Evolutionary conservation across 2,888 invertebrate species (phyloP).

Genomic region (Endomychus coccineus): DNA sequence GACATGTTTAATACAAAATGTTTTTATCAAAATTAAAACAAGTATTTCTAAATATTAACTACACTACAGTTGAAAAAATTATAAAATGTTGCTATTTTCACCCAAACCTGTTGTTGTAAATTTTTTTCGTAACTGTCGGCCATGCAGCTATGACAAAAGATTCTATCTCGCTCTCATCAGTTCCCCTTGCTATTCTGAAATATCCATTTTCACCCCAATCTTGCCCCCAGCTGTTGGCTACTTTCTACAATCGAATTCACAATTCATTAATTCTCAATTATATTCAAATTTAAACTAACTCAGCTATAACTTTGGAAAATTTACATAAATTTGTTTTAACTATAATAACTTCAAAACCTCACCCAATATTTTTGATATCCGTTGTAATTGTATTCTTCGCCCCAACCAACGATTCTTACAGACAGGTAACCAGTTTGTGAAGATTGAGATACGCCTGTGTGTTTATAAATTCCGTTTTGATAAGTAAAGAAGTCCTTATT

Average conservation of each 20-base stretch:
- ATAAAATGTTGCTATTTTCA: no score
- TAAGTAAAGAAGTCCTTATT: conserved; percentile 92
- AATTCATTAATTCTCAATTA: no score
- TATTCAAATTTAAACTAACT: no score
- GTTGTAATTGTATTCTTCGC: conserved; percentile 55
- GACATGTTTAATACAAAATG: no score
- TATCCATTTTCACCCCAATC: conserved; percentile 89
- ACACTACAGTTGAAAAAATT: no score
- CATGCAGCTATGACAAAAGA: conserved; percentile 78
- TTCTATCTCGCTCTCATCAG: conserved; percentile 85
- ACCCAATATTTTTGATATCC: conserved; percentile 80
- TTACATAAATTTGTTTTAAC: no score
- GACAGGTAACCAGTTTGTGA: conserved; percentile 73
- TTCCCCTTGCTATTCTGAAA: conserved; percentile 79
- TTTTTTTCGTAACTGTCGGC: conserved; percentile 48
- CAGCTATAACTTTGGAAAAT: no score
- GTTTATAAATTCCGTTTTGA: conserved; percentile 73
- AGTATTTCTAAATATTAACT: no score
- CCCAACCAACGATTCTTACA: conserved; percentile 89
- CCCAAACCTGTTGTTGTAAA: no score
- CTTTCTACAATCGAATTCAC: conserved; percentile 62
- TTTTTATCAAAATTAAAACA: no score
- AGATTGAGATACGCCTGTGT: conserved; percentile 48
- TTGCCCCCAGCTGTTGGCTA: conserved; percentile 89
- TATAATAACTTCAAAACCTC: conserved; percentile 32